Evolutionary conservation across 2,797 vertebrate species (phyloP).

Genomic region (Centropyge bicolor): DNA sequence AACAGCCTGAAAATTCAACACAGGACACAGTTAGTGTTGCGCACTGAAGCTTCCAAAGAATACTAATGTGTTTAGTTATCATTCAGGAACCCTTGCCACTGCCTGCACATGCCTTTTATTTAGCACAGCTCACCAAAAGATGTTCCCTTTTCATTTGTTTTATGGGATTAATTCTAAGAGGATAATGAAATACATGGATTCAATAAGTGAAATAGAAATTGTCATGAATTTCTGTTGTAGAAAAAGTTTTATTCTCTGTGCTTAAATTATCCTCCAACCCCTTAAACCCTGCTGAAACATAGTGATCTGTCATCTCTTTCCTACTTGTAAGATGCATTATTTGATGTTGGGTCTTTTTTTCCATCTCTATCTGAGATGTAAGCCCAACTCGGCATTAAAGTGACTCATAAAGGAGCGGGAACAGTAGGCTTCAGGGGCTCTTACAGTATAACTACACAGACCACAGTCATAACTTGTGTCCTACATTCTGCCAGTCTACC

Average conservation of each 20-base stretch:
- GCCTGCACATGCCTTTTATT: neutral
- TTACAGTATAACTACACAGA: constrained; percentile 12
- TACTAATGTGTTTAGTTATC: neutral
- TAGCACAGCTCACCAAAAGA: neutral
- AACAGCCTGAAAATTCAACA: neutral
- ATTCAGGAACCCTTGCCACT: neutral
- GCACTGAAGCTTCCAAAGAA: neutral
- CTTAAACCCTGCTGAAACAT: constrained; percentile 8
- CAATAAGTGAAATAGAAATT: constrained; percentile 6
- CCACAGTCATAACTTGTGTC: constrained; percentile 20
- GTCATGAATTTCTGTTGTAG: constrained; percentile 1
- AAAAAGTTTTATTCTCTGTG: neutral
- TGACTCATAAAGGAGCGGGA: constrained; percentile 48
- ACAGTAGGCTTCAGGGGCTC: constrained; percentile 7
- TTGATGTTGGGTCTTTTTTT: neutral
- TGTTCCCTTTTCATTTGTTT: neutral
- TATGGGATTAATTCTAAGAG: constrained; percentile 3
- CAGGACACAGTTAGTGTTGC: neutral
- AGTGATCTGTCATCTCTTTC: constrained; percentile 21
- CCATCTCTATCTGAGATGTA: constrained; percentile 13
- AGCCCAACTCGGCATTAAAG: constrained; percentile 14
- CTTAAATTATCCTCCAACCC: neutral
- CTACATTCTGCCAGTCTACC: constrained; percentile 7
- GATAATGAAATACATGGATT: neutral
- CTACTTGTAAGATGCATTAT: neutral